phyloP scores from a whole-genome alignment of 2,888 invertebrate species.

The Synanthedon andrenaeformis region DNA sequence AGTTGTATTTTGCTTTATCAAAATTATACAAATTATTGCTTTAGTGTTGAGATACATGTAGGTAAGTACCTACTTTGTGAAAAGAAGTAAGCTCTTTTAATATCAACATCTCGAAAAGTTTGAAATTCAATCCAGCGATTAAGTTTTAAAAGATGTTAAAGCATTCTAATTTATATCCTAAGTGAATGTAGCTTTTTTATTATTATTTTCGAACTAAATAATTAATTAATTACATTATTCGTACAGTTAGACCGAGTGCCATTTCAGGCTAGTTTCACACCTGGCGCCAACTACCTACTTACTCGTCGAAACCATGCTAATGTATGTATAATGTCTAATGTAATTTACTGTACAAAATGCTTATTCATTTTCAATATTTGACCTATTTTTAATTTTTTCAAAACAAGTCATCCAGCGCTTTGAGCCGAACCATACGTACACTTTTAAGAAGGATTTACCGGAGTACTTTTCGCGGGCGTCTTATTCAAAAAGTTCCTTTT shows the following conservation, averaged over 20 bases:
- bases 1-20: no score
- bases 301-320: constrained; percentile 46
- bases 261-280: constrained; percentile 16
- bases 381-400: constrained; percentile 40
- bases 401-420: constrained; percentile 35
- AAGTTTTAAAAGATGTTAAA: no score
- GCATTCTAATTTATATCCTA: no score
- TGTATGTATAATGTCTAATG: constrained; percentile 36
- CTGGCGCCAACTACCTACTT: constrained; percentile 24
- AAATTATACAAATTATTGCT: no score
- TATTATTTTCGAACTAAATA: no score
- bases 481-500: constrained; percentile 4
- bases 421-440: constrained; percentile 59
- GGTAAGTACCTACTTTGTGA: no score
- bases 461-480: constrained; percentile 17
- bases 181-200: not conserved
- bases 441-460: constrained; percentile 59
- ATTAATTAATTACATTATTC: no score
- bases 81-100: no score
- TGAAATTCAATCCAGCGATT: no score
- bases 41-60: no score
- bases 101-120: no score
- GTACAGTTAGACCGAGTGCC: constrained; percentile 30
- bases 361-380: constrained; percentile 59
- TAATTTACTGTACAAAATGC: constrained; percentile 65